These are phyloP conservation scores for Pterocles burchelli DNA, from an alignment of 2,113 vertebrate species.

Conservation along the genomic window DNA sequence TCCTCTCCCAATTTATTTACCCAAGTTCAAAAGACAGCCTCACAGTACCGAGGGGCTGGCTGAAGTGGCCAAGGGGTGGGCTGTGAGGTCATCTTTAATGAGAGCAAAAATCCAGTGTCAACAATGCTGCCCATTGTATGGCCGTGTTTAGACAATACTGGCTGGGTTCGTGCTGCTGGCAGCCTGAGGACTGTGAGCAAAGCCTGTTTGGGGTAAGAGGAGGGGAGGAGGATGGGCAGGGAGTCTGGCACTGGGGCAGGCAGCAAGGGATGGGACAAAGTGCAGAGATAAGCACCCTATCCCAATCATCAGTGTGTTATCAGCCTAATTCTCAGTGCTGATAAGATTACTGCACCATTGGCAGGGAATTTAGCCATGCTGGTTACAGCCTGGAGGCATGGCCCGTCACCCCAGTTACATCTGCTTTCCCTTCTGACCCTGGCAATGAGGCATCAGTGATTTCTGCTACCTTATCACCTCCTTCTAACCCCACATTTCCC, in stretches of 20 bases:
- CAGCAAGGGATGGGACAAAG: background rate
- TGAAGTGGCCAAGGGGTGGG: conserved; percentile 64
- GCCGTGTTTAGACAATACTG: conserved; percentile 53
- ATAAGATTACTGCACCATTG: background rate
- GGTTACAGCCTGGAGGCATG: background rate
- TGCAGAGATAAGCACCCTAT: conserved; percentile 10
- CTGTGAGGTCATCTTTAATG: conserved; percentile 67
- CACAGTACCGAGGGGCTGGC: conserved; percentile 55
- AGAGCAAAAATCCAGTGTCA: conserved; percentile 60
- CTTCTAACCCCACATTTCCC: background rate
- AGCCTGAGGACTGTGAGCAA: background rate
- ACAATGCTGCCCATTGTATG: conserved; percentile 68
- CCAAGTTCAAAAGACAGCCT: conserved; percentile 63
- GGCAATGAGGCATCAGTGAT: background rate
- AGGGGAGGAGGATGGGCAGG: background rate
- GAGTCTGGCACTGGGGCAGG: background rate
- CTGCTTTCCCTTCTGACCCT: background rate
- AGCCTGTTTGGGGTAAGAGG: conserved; percentile 2
- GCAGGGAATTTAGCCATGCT: background rate
- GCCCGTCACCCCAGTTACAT: background rate
- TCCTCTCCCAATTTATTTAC: conserved; percentile 60
- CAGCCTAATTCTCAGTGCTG: background rate
- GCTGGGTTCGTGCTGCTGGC: conserved; percentile 47
- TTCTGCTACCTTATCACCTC: background rate
- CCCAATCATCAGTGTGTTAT: background rate